Evolutionary conservation across 2,797 vertebrate genomes (phyloP), one percentile per base, ranked within the genome.

Genomic region (Periophthalmus magnuspinnatus): DNA sequence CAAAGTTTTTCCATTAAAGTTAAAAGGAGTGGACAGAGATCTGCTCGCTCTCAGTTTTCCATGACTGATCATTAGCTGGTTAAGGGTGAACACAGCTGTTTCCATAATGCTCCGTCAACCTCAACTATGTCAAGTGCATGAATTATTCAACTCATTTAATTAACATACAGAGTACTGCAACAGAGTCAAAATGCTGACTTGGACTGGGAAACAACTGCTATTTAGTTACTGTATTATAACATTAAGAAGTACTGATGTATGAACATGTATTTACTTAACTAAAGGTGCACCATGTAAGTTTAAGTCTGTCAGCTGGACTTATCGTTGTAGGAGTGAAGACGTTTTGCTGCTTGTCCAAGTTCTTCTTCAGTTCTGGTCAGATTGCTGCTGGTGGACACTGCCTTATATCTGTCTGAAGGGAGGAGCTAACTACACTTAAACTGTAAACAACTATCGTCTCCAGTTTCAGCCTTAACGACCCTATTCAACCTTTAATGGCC

Each of bases 21-120:
- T 58, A 13, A 28, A 24, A 62, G 19, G 32, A 77, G 75, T 71
- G 64, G 72, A 68, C 17, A 61, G 69, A 28, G 59, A 82, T 78
- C 68, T 82, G 83, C 69, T 76, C 33, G 58, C 50, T 79, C 61
- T 82, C 57, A 70, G 2, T 65, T 80, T 84, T 81, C 80, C 65
- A 61, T 58, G 58, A 70, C 71, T 66, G 76, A 82, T 83, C 74
- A 81, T 81, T 74, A 84, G 69, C 64, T 70, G 80, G 70, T 79
- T 84, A 81, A 83, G 79, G 73, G 76, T 81, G 75, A 81, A 77
- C 74, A 84, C 88, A 88, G 85, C 85, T 88, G 85, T 83, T 84
- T 87, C 38, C 41, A 3, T 1, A 75, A 50, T 67, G 65, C 61
- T 85, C 76, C 66, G 77, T 75, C 71, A 52, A 58, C 79, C 69